Evolutionary conservation across 2,797 vertebrate species (phyloP).

Genomic region (Crotalus adamanteus): DNA sequence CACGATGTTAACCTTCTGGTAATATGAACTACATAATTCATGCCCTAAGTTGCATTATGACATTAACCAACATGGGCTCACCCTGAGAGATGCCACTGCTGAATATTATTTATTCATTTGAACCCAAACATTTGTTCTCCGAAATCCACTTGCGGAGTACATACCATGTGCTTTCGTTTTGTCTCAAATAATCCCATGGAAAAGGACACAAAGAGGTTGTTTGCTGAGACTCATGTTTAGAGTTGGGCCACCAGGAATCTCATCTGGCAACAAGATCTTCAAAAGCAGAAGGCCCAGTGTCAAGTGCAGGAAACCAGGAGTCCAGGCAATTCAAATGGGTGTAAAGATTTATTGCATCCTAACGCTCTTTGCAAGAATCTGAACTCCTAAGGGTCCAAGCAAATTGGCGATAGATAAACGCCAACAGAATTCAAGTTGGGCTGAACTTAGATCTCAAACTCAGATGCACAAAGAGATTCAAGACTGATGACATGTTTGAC

Average conservation of each 20-base stretch:
- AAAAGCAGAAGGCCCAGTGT: constrained; percentile 12
- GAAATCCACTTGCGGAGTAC: neutral
- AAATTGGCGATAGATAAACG: neutral
- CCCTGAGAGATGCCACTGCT: neutral
- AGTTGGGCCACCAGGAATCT: neutral
- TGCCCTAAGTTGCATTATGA: neutral
- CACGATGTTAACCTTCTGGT: neutral
- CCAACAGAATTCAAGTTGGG: neutral
- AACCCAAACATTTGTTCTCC: neutral
- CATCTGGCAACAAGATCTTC: neutral
- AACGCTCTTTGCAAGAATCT: neutral
- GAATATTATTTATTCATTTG: neutral
- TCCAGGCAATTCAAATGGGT: neutral
- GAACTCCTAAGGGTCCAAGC: neutral
- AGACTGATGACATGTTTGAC: neutral
- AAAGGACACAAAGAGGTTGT: neutral
- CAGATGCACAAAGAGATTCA: neutral
- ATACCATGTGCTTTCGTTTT: neutral
- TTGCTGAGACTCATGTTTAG: neutral
- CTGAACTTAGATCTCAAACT: neutral
- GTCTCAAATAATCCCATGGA: neutral
- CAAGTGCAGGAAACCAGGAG: neutral
- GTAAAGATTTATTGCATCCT: neutral
- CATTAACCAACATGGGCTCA: neutral
- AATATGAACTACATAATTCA: neutral